Percentiles rank a stretch among this genome's conserved stretches.
Conservation (phyloP, 2,888 invertebrate species). For the Hirtodrosophila trivittata region DNA sequence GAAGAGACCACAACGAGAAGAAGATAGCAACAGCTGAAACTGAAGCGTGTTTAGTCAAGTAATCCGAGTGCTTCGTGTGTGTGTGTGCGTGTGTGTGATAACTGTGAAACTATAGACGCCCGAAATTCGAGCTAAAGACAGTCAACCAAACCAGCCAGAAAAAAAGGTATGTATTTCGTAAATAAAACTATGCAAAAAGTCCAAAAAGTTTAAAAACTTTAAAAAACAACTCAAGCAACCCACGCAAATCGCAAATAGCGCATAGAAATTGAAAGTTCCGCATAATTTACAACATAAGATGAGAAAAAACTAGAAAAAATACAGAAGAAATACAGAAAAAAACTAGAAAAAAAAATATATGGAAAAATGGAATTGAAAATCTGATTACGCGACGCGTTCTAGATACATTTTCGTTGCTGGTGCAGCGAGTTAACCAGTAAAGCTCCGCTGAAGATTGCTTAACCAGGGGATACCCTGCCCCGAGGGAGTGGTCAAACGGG, state of each 20-base stretch:
- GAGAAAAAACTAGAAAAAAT: slow-evolving; percentile 18
- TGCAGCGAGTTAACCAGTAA: neutral
- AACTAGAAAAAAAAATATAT: slow-evolving; percentile 8
- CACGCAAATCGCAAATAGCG: slow-evolving; percentile 40
- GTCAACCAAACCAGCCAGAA: neutral
- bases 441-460: no score
- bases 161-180: neutral
- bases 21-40: slow-evolving; percentile 34
- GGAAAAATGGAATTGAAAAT: slow-evolving; percentile 45
- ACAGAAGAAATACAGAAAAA: slow-evolving; percentile 7
- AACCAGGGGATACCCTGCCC: no score
- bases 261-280: slow-evolving; percentile 71
- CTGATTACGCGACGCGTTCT: slow-evolving; percentile 75
- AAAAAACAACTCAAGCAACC: slow-evolving; percentile 53
- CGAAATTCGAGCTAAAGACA: neutral
- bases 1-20: slow-evolving; percentile 5
- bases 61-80: slow-evolving; percentile 33
- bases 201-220: slow-evolving; percentile 11
- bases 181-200: slow-evolving; percentile 4
- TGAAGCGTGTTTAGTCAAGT: slow-evolving; percentile 38
- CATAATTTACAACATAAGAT: slow-evolving; percentile 47
- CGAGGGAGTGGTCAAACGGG: no score
- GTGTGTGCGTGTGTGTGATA: slow-evolving; percentile 38
- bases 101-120: slow-evolving; percentile 59
- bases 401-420: slow-evolving; percentile 32